Evolutionary conservation across 2,797 vertebrate genomes (phyloP), one percentile per base, ranked within the genome.

Genomic region (Gila robusta): DNA sequence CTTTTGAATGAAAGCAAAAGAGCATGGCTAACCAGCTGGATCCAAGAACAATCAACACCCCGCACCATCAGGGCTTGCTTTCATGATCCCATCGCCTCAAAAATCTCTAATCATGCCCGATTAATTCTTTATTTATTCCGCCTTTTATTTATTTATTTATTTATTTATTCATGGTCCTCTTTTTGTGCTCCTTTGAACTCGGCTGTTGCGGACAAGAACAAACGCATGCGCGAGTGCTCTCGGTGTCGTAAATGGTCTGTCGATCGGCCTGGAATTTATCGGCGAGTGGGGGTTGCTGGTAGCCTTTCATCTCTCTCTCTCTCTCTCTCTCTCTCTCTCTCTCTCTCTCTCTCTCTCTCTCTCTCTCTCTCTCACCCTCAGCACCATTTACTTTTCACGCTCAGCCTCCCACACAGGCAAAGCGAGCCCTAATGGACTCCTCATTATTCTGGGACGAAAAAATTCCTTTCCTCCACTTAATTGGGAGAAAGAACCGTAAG

Each of bases 201-300:
- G 74, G 76, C 35, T 81, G 52, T 72, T 66, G 79, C 56, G 28
- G 87, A 71, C 28, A 52, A 87, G 88, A 92, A 83, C 84, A 86
- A 82, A 88, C 71, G 54, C 74, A 37, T 67, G 85, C 56, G 86
- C 87, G 83, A 90, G 85, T 91, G 91, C 89, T 90, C 83, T 90
- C 80, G 39, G 84, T 66, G 67, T 88, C 89, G 17, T 86, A 87
- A 90, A 88, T 89, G 87, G 83, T 88, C 44, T 56, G 93, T 93
- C 92, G 91, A 90, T 93, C 93, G 91, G 87, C 85, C 89, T 85
- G 79, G 91, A 92, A 91, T 93, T 92, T 92, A 92, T 93, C 88
- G 26, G 79, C 84, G 87, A 89, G 91, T 89, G 76, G 21, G 49
- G 49, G 49, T 69, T 52, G 39, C 37, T 17, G 19, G 81, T 85